Evolutionary conservation across 2,113 vertebrate species (phyloP).

Genomic region (Halichoerus grypus): DNA sequence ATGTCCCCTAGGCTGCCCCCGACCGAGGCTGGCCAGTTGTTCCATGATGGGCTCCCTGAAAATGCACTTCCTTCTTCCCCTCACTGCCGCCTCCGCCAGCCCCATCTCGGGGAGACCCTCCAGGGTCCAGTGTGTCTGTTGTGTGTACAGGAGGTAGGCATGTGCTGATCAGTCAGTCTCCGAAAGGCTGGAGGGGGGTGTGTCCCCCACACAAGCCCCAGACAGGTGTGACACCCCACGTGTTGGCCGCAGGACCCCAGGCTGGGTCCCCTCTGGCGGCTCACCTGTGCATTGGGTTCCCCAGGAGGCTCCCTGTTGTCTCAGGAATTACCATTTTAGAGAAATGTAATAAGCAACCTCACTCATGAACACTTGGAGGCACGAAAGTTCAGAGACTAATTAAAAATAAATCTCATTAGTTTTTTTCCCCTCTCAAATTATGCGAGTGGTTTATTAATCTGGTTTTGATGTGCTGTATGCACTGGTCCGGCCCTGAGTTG

Average conservation of each 20-base stretch:
- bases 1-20: neutral
- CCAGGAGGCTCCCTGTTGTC: neutral
- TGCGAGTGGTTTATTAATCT: slow-evolving; percentile 41
- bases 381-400: slow-evolving; percentile 66
- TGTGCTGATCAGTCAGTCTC: neutral
- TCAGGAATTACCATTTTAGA: neutral
- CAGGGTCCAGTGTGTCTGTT: neutral
- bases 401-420: slow-evolving; percentile 66
- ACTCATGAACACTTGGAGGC: neutral
- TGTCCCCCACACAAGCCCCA: fast-evolving
- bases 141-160: neutral
- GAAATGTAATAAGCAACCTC: slow-evolving; percentile 1
- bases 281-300: neutral
- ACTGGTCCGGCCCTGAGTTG: neutral
- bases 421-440: neutral
- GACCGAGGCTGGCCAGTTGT: fast-evolving
- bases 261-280: fast-evolving
- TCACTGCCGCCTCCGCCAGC: neutral
- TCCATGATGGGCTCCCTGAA: too few relatives aligned
- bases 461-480: neutral
- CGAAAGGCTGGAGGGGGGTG: neutral
- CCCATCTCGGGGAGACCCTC: neutral
- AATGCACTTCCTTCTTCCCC: neutral
- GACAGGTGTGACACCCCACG: fast-evolving
- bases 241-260: fast-evolving